Conservation (phyloP, 2,888 invertebrate species). For the Octonoba sinensis region DNA sequence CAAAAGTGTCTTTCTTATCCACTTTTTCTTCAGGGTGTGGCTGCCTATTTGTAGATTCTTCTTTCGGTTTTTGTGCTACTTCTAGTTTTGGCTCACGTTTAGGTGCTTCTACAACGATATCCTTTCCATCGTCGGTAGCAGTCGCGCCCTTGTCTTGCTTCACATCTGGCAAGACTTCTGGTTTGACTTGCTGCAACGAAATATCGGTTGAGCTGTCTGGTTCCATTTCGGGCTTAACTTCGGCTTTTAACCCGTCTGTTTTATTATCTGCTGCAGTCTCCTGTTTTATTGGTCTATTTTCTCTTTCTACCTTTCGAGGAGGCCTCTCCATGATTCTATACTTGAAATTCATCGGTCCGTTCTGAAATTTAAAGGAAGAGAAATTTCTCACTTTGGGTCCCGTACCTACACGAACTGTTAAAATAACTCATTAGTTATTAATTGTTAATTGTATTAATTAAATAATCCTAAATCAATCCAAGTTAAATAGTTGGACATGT, state of each 20-base stretch:
- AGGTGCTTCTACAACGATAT: not conserved
- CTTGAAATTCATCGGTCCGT: constrained; percentile 69
- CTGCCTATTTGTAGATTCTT: not conserved
- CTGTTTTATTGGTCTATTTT: not conserved
- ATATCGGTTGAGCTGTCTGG: not conserved
- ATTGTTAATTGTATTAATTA: no score
- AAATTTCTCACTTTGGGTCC: no score
- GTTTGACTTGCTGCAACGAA: no score
- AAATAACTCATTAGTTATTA: no score
- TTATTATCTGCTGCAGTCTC: not conserved
- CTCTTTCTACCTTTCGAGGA: constrained; percentile 21
- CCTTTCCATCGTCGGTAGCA: not conserved
- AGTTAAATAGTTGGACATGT: no score
- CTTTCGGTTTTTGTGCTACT: constrained; percentile 17
- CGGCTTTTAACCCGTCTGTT: not conserved
- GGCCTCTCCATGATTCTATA: constrained; percentile 66
- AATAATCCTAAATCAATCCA: no score
- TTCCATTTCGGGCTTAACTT: not conserved
- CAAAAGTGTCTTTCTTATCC: constrained; percentile 1
- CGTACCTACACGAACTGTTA: no score
- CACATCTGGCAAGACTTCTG: no score
- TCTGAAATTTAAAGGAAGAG: constrained; percentile 67
- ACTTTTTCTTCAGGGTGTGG: not conserved
- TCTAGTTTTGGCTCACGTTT: not conserved
- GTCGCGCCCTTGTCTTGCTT: no score